These are phyloP conservation scores for Vanessa atalanta DNA, from an alignment of 1,140 invertebrate species.

Conservation along the genomic window DNA sequence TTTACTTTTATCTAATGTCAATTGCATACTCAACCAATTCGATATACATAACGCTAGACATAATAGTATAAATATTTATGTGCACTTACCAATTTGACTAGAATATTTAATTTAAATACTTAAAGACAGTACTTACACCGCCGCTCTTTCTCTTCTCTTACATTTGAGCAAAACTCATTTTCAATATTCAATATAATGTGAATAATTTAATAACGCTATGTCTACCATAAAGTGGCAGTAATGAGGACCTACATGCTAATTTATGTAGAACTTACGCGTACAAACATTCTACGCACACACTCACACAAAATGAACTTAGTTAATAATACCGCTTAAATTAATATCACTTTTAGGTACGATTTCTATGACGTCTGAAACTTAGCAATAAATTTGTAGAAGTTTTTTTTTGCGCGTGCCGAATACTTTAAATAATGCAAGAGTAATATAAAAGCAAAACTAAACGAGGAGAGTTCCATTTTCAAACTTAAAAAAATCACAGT, in stretches of 20 bases:
- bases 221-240: slow-evolving; percentile 32
- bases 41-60: not conserved
- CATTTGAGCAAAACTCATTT: slow-evolving; percentile 34
- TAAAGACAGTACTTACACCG: not conserved
- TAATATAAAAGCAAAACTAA: slow-evolving; percentile 1
- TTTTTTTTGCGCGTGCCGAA: slow-evolving; percentile 23
- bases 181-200: slow-evolving; percentile 6
- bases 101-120: slow-evolving; percentile 17
- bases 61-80: not conserved
- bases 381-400: slow-evolving; percentile 23
- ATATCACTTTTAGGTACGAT: slow-evolving; percentile 74
- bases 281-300: slow-evolving; percentile 35
- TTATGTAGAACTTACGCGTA: slow-evolving; percentile 15
- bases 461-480: not conserved
- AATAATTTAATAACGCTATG: slow-evolving; percentile 17
- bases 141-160: not conserved
- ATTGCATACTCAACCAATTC: not conserved
- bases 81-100: slow-evolving; percentile 11
- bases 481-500: slow-evolving; percentile 21
- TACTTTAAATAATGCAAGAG: slow-evolving; percentile 1
- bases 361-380: slow-evolving; percentile 39
- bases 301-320: slow-evolving; percentile 67
- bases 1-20: not conserved
- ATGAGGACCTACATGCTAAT: slow-evolving; percentile 29
- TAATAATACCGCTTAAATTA: slow-evolving; percentile 69